phyloP scores from a whole-genome alignment of 92 coral and sea anemone genomes.

The Epizoanthus scotinus region DNA sequence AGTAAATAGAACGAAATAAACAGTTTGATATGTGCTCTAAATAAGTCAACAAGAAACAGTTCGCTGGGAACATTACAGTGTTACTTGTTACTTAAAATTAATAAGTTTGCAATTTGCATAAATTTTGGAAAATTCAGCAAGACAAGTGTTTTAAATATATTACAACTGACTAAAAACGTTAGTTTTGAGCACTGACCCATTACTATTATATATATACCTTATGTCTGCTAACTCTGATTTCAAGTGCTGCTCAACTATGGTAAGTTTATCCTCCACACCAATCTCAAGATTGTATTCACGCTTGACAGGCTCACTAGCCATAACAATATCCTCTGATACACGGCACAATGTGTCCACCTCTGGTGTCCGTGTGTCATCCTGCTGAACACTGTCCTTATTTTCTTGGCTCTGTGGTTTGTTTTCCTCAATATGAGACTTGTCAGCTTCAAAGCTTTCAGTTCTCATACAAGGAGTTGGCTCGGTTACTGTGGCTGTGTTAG shows the following conservation, averaged over 20 bases:
- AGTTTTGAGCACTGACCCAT: no score
- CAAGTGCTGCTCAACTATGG: slow-evolving; percentile 50
- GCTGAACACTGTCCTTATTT: background rate
- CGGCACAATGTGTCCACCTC: background rate
- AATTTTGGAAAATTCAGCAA: no score
- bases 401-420: background rate
- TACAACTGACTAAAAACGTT: no score
- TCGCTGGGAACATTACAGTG: no score
- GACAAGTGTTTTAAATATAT: no score
- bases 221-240: slow-evolving; percentile 51
- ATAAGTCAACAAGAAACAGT: no score
- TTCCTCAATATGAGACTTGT: background rate
- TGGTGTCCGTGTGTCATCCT: background rate
- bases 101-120: no score
- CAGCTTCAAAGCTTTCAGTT: background rate
- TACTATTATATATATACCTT: slow-evolving; percentile 42
- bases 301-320: background rate
- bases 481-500: background rate
- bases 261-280: slow-evolving; percentile 54
- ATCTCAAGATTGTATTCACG: slow-evolving; percentile 21
- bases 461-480: no score
- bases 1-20: no score
- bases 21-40: no score
- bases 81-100: no score
- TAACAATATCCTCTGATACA: background rate